Conservation (phyloP, 2,797 vertebrate genomes). For the Orientallactaga sibirica region DNA sequence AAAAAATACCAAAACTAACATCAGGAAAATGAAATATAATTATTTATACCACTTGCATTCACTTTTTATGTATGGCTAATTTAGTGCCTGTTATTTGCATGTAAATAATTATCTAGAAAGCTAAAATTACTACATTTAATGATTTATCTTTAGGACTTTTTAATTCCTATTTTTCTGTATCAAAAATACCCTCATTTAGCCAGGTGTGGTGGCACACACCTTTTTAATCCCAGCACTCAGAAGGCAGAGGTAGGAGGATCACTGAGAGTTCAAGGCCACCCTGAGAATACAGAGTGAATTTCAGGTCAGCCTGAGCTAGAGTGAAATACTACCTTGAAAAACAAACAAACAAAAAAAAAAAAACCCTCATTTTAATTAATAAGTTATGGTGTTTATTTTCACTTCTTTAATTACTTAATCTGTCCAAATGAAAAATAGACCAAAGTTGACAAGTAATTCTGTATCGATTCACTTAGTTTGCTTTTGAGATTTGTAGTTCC, state of each 20-base stretch:
- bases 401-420: not conserved
- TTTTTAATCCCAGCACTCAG: no score
- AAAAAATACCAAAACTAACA: constrained; percentile 51
- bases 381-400: not conserved
- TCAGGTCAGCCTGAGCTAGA: no score
- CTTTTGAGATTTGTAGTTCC: not conserved
- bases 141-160: not conserved
- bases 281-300: no score
- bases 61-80: constrained; percentile 31
- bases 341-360: not conserved
- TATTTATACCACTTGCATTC: not conserved
- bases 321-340: no score
- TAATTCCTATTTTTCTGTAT: constrained; percentile 15
- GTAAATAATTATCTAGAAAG: not conserved
- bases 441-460: not conserved
- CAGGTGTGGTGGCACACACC: no score
- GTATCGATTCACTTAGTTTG: not conserved
- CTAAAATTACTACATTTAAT: not conserved
- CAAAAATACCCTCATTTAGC: not conserved
- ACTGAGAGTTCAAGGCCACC: no score
- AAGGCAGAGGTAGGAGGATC: no score
- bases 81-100: not conserved
- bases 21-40: not conserved
- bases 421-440: not conserved
- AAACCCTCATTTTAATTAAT: not conserved